Percentiles rank a stretch among this genome's conserved stretches.
Evolutionary conservation across 2,797 vertebrate genomes (phyloP).

Genomic region (Acanthornis magna): DNA sequence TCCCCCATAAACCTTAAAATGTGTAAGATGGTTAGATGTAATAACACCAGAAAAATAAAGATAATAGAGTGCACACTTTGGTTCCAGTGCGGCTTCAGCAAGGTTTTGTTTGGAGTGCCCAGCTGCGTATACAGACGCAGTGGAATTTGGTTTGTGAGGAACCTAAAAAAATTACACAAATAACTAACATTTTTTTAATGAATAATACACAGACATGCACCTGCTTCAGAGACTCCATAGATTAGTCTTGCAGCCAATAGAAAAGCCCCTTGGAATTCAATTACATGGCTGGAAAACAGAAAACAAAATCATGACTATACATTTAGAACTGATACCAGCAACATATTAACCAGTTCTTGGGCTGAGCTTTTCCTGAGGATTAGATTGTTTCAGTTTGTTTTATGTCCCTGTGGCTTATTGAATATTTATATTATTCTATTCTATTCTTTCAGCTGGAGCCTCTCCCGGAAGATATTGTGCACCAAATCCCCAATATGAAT

Average conservation of each 20-base stretch:
- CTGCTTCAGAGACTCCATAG: slow-evolving; percentile 73
- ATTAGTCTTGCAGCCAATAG: slow-evolving; percentile 76
- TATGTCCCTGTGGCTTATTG: slow-evolving; percentile 56
- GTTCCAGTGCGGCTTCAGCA: slow-evolving; percentile 43
- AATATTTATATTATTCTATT: slow-evolving; percentile 63
- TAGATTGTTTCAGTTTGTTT: slow-evolving; percentile 55
- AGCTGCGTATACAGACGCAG: slow-evolving; percentile 62
- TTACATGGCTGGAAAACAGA: slow-evolving; percentile 71
- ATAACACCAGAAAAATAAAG: slow-evolving; percentile 39
- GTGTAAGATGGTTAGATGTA: slow-evolving; percentile 31
- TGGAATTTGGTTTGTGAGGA: slow-evolving; percentile 75
- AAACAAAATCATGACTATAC: slow-evolving; percentile 63
- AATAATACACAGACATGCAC: slow-evolving; percentile 76
- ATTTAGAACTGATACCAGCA: slow-evolving; percentile 56
- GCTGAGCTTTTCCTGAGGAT: slow-evolving; percentile 53
- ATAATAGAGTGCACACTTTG: slow-evolving; percentile 20
- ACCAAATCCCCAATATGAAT: slow-evolving; percentile 76
- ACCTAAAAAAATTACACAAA: slow-evolving; percentile 73
- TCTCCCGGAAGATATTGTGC: slow-evolving; percentile 73
- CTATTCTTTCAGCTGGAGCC: slow-evolving; percentile 77
- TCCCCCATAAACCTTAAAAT: slow-evolving; percentile 32
- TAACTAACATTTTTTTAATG: slow-evolving; percentile 76
- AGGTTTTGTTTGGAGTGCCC: slow-evolving; percentile 65
- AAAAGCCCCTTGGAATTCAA: slow-evolving; percentile 78
- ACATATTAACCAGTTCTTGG: slow-evolving; percentile 60